Base-by-base conservation (phyloP, 2,888 invertebrate genomes). In the Boloria selene region DNA sequence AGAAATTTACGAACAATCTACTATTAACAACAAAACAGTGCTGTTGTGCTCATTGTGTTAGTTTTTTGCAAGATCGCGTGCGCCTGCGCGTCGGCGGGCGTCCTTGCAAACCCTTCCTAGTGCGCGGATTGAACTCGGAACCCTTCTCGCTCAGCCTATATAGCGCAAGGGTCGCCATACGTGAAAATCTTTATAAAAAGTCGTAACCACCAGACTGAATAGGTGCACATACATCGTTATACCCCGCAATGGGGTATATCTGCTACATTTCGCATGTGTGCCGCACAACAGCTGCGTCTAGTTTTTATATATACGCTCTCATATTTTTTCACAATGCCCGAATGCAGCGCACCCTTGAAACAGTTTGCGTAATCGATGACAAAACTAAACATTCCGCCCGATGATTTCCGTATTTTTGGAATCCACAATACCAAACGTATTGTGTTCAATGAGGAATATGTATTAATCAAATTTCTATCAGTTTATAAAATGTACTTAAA, bases 331-430 rank as follows among this genome's bases (percentile, higher is more conserved):
- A 90, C 90, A 90, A 90, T 88, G 79, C 83, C 80, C 80, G 81
- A 80, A 77, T 82, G 77, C 83, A 83, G 80, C 87, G 89, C 90
- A 92, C 92, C 92, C 92, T 92, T 92, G 92, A 92, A 92, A 92
- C 91, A 91, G 92, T 92, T 92, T 92, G 92, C 92, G 92, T 90
- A 92, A 92, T 92, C 90, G 90, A 92, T 91, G 92, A 92, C 91
- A 91, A 92, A 92, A 92, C 92, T 92, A 92, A 92, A 92, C 90
- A 92, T 92, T 92, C 90, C 92, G 86, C 90, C 89, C 86, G 90
- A 86, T 88, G 90, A 92, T 92, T 92, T 92, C 92, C 92, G 91
- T 88, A 89, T 91, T 91, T 91, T 86, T 83, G 87, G 85, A 86
- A 84, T 87, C 86, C 81, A 73, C 72, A 64, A 67, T 65, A 69